Base-by-base conservation (phyloP, 1,140 invertebrate genomes). In the Drosophila parvula region DNA sequence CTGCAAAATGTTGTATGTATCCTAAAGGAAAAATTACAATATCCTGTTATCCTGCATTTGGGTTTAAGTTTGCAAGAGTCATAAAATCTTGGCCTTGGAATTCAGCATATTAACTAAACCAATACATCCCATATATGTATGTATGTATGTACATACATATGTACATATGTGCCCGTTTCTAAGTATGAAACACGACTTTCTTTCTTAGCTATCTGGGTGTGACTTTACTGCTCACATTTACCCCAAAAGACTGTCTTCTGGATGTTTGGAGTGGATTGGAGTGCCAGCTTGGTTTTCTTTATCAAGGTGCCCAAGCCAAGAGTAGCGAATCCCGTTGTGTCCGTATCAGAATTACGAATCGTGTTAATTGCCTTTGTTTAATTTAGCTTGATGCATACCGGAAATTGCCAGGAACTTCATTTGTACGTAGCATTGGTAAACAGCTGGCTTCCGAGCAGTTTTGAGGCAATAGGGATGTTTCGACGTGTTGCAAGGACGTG, bases 381-480 rank as follows among this genome's bases (percentile, higher is more conserved):
- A 89, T 90, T 90, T 90, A 85, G 85, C 81, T 89, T 77, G 67
- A 53, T 74, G 64, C 83, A 56, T 68, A 59, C 81, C 85, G 85
- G 85, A 89, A 89, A 90, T 89, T 81, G 76, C 57, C 85, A 89
- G 85, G 85, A 90, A 89, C 85, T 89, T 90, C 62, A 90, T 89
- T 89, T 90, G 85, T 89, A 70, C 78, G 53, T 50, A 47, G 43
- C 48, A n/a, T 45, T 47, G 58, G 59, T 51, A 53, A 47, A 63
- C 61, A 28, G 38, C 28, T 40, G 38, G 51, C 32, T 18, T 12
- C 34, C 14, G 27, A 41, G 45, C 28, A 51, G 27, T n/a, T 57
- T 40, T 67, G 53, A 44, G 62, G 22, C 14, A 45, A 36, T 58
- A 30, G 63, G 73, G 78, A 59, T 55, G 65, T 63, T 40, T 38